Evolutionary conservation across 1,140 invertebrate genomes (phyloP).

Genomic region (Drosophila ambigua): DNA sequence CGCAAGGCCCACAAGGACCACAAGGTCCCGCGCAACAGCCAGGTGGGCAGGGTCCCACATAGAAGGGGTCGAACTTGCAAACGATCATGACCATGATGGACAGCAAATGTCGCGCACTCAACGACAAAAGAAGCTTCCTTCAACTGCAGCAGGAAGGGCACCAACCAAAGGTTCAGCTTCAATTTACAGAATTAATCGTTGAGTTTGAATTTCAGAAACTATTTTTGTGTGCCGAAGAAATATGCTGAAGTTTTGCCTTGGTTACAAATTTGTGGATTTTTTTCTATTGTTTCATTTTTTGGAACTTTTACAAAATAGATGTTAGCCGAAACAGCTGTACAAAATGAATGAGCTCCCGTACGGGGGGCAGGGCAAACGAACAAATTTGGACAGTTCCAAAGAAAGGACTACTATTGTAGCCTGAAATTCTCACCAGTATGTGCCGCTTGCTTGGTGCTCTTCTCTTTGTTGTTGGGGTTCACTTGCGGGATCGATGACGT

Average conservation of each 20-base stretch:
- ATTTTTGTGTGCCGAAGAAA: slow-evolving; percentile 32
- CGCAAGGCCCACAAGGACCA: slow-evolving; percentile 29
- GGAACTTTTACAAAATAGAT: slow-evolving; percentile 9
- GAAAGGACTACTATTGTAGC: background rate
- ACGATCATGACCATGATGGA: slow-evolving; percentile 31
- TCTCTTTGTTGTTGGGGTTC: no score
- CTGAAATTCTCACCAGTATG: background rate
- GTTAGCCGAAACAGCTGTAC: slow-evolving; percentile 16
- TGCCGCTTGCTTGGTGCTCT: no score
- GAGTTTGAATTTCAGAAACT: background rate
- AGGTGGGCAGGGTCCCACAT: slow-evolving; percentile 49
- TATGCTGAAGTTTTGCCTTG: slow-evolving; percentile 18
- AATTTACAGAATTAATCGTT: background rate
- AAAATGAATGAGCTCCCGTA: slow-evolving; percentile 25
- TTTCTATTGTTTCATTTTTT: slow-evolving; percentile 25
- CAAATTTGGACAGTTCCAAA: background rate
- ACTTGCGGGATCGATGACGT: no score
- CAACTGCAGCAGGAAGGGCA: background rate
- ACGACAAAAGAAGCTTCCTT: background rate
- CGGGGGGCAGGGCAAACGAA: background rate
- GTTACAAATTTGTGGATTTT: slow-evolving; percentile 26
- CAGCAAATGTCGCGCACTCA: background rate
- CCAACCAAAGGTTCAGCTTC: background rate
- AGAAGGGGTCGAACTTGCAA: slow-evolving; percentile 51
- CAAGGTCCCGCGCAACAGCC: slow-evolving; percentile 37